These are phyloP conservation scores for Scatophagus argus DNA, from an alignment of 2,113 vertebrate genomes.

Conservation along the genomic window DNA sequence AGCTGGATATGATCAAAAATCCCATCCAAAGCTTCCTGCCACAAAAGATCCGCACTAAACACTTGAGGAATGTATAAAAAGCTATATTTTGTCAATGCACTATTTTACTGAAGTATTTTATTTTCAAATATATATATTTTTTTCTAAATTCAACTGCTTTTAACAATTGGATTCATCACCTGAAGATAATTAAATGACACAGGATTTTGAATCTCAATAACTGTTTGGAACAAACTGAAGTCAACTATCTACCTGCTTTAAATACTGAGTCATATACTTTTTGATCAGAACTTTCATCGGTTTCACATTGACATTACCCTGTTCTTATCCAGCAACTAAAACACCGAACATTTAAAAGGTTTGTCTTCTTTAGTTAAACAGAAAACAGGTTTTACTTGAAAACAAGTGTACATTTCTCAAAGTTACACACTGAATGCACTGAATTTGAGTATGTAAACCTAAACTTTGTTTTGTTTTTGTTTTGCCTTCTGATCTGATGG, in stretches of 20 bases:
- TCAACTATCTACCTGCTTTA: background rate
- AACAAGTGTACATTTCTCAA: too few relatives aligned
- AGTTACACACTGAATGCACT: too few relatives aligned
- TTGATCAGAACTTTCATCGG: background rate
- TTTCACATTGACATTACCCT: too few relatives aligned
- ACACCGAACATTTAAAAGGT: too few relatives aligned
- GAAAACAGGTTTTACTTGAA: too few relatives aligned
- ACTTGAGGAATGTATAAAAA: background rate
- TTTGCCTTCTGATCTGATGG: background rate
- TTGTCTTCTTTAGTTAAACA: background rate
- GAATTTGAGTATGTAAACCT: background rate
- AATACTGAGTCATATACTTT: too few relatives aligned
- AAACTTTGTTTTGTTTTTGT: background rate
- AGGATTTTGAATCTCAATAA: background rate
- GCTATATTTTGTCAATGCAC: background rate
- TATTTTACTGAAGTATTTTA: too few relatives aligned
- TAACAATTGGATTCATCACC: background rate
- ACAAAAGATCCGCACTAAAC: slow-evolving; percentile 1
- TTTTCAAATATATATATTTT: background rate
- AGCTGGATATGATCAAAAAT: slow-evolving; percentile 1
- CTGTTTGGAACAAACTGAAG: background rate
- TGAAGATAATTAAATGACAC: background rate
- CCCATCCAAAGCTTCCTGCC: slow-evolving; percentile 14
- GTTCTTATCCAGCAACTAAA: background rate
- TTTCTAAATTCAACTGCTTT: background rate